Evolutionary conservation across 2,113 vertebrate species (phyloP).

Genomic region (Maccullochella peelii): DNA sequence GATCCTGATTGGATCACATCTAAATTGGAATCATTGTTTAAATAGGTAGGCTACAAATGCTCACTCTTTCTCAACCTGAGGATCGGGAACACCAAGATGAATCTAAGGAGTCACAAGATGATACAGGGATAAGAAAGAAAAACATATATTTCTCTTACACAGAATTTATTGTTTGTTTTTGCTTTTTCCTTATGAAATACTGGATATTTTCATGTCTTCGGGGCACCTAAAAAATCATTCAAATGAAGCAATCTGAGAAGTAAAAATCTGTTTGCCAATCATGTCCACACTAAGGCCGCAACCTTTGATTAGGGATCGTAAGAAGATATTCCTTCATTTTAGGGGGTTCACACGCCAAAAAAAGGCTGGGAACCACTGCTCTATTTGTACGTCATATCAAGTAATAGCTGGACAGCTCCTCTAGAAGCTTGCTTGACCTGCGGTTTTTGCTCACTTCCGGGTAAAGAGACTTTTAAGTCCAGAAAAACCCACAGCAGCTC

Average conservation of each 20-base stretch:
- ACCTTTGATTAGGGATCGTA: not conserved
- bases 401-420: not conserved
- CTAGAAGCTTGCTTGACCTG: constrained; percentile 72
- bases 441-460: constrained; percentile 64
- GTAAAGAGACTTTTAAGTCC: constrained; percentile 35
- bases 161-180: not conserved
- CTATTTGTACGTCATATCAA: not conserved
- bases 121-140: not conserved
- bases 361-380: not conserved
- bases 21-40: not conserved
- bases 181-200: no score
- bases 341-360: not conserved
- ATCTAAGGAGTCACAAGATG: no score
- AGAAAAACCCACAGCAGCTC: constrained; percentile 79
- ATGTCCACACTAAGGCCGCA: not conserved
- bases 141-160: not conserved
- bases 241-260: not conserved
- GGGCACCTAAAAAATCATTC: not conserved
- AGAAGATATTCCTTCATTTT: no score
- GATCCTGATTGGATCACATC: no score
- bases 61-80: not conserved
- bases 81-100: no score
- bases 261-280: not conserved
- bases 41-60: not conserved
- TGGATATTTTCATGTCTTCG: not conserved